Conservation (phyloP, 2,797 vertebrate genomes). For the Ambastaia sidthimunki region DNA sequence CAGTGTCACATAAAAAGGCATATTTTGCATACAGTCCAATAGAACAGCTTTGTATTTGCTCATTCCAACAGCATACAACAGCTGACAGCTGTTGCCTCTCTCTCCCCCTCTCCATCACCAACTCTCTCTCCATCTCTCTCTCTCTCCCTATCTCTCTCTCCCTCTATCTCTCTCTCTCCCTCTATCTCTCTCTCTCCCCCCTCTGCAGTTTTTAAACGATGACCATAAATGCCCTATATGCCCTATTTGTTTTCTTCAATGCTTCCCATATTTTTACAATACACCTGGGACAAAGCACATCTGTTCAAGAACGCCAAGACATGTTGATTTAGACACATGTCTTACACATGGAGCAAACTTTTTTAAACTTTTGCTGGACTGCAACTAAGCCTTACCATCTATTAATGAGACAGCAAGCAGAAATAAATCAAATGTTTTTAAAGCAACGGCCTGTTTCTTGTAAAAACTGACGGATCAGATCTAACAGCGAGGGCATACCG, state of each 20-base stretch:
- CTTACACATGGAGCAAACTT: neutral
- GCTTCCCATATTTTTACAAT: neutral
- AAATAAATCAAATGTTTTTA: neutral
- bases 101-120: no score
- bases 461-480: neutral
- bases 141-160: no score
- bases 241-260: constrained; percentile 18
- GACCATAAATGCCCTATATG: neutral
- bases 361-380: neutral
- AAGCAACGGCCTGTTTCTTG: neutral
- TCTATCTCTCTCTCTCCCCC: no score
- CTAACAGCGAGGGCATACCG: neutral
- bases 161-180: no score
- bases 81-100: neutral
- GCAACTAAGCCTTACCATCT: constrained; percentile 2
- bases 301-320: neutral
- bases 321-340: neutral
- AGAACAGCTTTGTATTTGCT: neutral
- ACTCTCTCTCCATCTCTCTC: neutral
- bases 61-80: neutral
- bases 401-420: neutral
- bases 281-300: constrained; percentile 19
- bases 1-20: neutral
- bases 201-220: neutral
- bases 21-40: neutral